phyloP scores from a whole-genome alignment of 2,797 vertebrate species.

The Passerculus sandwichensis region DNA sequence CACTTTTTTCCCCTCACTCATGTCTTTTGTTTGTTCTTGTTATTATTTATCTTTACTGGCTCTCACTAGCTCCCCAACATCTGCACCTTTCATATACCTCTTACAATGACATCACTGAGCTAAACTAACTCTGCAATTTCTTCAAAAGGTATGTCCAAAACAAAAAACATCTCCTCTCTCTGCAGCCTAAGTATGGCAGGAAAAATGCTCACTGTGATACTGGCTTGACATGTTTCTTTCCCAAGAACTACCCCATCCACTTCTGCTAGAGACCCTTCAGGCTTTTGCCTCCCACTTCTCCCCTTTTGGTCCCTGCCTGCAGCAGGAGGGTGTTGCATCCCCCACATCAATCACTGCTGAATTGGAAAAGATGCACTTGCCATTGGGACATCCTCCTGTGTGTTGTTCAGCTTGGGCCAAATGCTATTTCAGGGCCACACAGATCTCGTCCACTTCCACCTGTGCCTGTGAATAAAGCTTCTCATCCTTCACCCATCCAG shows the following conservation, averaged over 20 bases:
- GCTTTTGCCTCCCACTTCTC: neutral
- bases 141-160: neutral
- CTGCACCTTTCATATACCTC: neutral
- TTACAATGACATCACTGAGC: neutral
- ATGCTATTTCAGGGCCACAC: neutral
- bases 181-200: neutral
- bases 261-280: neutral
- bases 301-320: neutral
- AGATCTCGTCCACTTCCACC: neutral
- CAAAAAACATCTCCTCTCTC: neutral
- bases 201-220: neutral
- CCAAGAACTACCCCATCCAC: neutral
- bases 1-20: neutral
- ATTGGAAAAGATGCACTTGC: neutral
- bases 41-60: neutral
- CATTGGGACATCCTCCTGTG: neutral
- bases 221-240: neutral
- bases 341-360: accelerated
- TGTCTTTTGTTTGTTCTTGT: neutral
- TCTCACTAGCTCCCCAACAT: neutral
- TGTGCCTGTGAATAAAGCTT: neutral
- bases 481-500: neutral
- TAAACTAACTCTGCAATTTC: neutral
- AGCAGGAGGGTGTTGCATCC: neutral
- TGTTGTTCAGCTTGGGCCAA: neutral